These are phyloP conservation scores for Xiphophorus couchianus DNA, from an alignment of 2,113 vertebrate genomes.

Conservation along the genomic window DNA sequence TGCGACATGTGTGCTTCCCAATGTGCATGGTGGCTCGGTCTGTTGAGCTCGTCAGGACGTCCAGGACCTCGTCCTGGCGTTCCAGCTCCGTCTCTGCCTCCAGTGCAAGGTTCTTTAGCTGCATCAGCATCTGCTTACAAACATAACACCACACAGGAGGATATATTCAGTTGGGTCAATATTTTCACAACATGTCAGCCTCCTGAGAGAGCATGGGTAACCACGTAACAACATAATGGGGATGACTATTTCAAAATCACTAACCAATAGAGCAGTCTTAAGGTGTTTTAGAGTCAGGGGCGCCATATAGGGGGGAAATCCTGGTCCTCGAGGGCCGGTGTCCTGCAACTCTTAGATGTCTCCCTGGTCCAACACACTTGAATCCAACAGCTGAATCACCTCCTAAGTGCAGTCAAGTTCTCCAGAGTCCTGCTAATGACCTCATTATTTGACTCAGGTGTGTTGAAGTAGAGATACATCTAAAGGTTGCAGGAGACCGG, in stretches of 20 bases:
- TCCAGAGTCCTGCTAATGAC: no score
- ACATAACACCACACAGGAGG: slow-evolving; percentile 16
- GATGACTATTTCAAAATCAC: slow-evolving; percentile 20
- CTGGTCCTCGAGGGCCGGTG: no score
- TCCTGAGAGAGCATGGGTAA: slow-evolving; percentile 8
- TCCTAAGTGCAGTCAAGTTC: no score
- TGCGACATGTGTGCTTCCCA: slow-evolving; percentile 87
- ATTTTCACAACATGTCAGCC: slow-evolving; percentile 10
- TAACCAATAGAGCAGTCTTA: slow-evolving; percentile 8
- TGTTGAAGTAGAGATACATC: no score
- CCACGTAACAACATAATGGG: slow-evolving; percentile 19
- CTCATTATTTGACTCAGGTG: no score
- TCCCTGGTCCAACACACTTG: no score
- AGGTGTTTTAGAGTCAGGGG: not conserved
- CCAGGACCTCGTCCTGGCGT: slow-evolving; percentile 88
- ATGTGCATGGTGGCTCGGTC: slow-evolving; percentile 84
- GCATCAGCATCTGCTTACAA: slow-evolving; percentile 85
- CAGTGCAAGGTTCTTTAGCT: slow-evolving; percentile 89
- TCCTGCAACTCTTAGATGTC: no score
- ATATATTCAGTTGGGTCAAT: slow-evolving; percentile 23
- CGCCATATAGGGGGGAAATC: no score
- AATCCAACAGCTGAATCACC: no score
- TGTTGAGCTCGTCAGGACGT: slow-evolving; percentile 81
- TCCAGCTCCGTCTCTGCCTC: slow-evolving; percentile 90
- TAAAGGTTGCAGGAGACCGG: no score